These are phyloP conservation scores for Eupeodes latifasciatus DNA, from an alignment of 2,888 invertebrate species.

Conservation along the genomic window DNA sequence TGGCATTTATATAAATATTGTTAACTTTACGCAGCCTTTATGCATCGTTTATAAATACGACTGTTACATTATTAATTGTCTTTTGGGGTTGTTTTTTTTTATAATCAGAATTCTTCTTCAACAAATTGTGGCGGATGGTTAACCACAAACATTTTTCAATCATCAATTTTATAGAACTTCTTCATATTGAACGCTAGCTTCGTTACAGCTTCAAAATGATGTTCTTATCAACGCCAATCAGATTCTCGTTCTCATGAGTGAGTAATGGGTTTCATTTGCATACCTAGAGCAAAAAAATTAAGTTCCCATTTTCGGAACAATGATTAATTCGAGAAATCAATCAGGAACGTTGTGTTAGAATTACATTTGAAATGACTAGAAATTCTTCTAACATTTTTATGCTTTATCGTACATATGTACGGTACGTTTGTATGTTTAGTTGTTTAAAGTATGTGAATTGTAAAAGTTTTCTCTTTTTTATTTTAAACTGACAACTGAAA, in stretches of 20 bases:
- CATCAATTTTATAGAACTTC: constrained; percentile 41
- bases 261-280: constrained; percentile 1
- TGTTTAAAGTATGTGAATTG: too few species aligned
- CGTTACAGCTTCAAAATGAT: constrained; percentile 10
- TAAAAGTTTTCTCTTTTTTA: not conserved
- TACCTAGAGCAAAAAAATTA: not conserved
- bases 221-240: constrained; percentile 9
- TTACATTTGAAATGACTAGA: not conserved
- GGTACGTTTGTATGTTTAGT: not conserved
- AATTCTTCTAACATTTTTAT: not conserved
- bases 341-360: not conserved
- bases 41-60: too few species aligned
- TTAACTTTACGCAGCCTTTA: too few species aligned
- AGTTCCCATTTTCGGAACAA: not conserved
- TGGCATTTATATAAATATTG: too few species aligned
- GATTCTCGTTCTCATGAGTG: constrained; percentile 9
- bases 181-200: constrained; percentile 25
- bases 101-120: not conserved
- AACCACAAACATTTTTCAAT: constrained; percentile 58
- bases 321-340: constrained; percentile 11
- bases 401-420: not conserved
- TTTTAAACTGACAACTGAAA: not conserved
- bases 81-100: not conserved
- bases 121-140: constrained; percentile 37
- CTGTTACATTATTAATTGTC: not conserved